Conservation (phyloP, 2,797 vertebrate species). For the Semaprochilodus insignis region DNA sequence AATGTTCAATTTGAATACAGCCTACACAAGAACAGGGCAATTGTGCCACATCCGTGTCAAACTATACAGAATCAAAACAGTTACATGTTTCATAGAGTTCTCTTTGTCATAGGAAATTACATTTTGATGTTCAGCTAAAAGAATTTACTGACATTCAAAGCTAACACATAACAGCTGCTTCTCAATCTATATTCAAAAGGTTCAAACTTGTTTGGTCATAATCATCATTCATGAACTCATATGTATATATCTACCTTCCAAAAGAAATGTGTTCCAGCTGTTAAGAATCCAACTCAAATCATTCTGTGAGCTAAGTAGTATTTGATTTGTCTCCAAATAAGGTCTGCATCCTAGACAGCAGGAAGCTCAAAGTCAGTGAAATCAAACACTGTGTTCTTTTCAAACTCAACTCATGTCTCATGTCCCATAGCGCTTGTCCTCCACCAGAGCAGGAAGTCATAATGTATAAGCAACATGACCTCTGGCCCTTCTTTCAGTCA, state of each 20-base stretch:
- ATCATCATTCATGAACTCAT: conserved; percentile 18
- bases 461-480: conserved; percentile 51
- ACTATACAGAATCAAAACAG: background rate
- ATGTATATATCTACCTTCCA: background rate
- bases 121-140: background rate
- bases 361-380: conserved; percentile 32
- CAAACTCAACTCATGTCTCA: conserved; percentile 24
- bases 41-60: background rate
- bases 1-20: background rate
- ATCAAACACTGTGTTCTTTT: conserved; percentile 46
- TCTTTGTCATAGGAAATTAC: background rate
- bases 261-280: conserved; percentile 42
- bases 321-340: conserved; percentile 7
- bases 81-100: background rate
- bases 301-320: background rate
- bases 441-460: conserved; percentile 56
- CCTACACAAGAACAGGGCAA: background rate
- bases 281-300: conserved; percentile 26
- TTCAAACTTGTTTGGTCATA: background rate
- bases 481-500: conserved; percentile 36
- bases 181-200: background rate
- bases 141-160: background rate
- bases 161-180: background rate
- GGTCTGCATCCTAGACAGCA: conserved; percentile 11
- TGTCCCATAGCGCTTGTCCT: conserved; percentile 39